These are phyloP conservation scores for Seriola quinqueradiata DNA, from an alignment of 2,113 vertebrate genomes.

Conservation along the genomic window DNA sequence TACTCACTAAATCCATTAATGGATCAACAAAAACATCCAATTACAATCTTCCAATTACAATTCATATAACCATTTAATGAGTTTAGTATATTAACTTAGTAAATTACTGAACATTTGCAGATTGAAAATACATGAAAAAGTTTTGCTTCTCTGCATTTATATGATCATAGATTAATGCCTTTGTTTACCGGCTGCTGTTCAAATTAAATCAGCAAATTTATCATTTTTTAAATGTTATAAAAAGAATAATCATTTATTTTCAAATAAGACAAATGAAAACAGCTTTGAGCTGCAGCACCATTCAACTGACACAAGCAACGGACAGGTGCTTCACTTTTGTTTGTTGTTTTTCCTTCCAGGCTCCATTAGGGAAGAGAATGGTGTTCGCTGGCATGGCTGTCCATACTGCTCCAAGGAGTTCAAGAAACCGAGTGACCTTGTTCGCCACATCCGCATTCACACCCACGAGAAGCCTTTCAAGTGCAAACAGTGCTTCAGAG, in stretches of 20 bases:
- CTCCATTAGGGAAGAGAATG: slow-evolving; percentile 95
- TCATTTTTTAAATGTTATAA: neutral
- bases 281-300: neutral
- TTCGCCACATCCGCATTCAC: slow-evolving; percentile 98
- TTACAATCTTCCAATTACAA: neutral
- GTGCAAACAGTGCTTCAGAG: slow-evolving; percentile 98
- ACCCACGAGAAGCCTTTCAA: slow-evolving; percentile 99
- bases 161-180: too few species aligned
- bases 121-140: neutral
- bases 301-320: neutral
- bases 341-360: slow-evolving; percentile 78
- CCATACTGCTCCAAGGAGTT: slow-evolving; percentile 98
- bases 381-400: slow-evolving; percentile 96
- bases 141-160: neutral
- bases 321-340: neutral
- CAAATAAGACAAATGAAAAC: neutral
- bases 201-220: neutral
- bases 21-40: neutral
- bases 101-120: neutral
- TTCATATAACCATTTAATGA: neutral
- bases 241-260: neutral
- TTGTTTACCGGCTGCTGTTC: neutral
- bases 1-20: neutral
- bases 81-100: neutral
- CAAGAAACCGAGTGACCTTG: slow-evolving; percentile 97